Evolutionary conservation across 2,888 invertebrate species (phyloP).

Genomic region (Leptinotarsa tumamoca): DNA sequence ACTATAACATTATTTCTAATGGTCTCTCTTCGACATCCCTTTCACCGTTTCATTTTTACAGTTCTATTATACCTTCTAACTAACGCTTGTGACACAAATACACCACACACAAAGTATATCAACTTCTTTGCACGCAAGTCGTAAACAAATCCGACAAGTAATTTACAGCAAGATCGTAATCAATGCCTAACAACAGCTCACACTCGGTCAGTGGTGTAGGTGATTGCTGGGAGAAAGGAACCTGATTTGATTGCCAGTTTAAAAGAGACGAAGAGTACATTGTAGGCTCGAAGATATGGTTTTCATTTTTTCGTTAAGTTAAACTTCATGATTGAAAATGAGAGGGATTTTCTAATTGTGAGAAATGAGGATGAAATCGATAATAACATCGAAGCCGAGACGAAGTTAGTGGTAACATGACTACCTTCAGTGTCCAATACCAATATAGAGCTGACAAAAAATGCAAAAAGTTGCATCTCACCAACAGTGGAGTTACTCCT

Average conservation of each 20-base stretch:
- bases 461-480: too few relatives aligned
- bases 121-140: constrained; percentile 48
- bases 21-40: neutral
- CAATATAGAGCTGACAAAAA: too few relatives aligned
- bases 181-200: constrained; percentile 41
- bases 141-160: constrained; percentile 49
- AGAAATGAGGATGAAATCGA: too few relatives aligned
- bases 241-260: neutral
- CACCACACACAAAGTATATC: constrained; percentile 36
- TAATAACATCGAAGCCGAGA: too few relatives aligned
- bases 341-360: too few relatives aligned
- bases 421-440: too few relatives aligned
- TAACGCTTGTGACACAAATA: constrained; percentile 20
- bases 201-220: constrained; percentile 16
- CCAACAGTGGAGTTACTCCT: too few relatives aligned
- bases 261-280: too few relatives aligned
- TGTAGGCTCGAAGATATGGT: too few relatives aligned
- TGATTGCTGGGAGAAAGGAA: neutral
- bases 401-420: too few relatives aligned
- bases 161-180: constrained; percentile 47
- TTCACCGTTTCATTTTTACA: neutral
- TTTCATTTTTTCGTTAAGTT: too few relatives aligned
- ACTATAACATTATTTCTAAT: neutral
- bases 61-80: constrained; percentile 4
- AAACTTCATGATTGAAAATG: too few relatives aligned